These are phyloP conservation scores for Agrochola macilenta DNA, from an alignment of 2,888 invertebrate species.

Conservation along the genomic window DNA sequence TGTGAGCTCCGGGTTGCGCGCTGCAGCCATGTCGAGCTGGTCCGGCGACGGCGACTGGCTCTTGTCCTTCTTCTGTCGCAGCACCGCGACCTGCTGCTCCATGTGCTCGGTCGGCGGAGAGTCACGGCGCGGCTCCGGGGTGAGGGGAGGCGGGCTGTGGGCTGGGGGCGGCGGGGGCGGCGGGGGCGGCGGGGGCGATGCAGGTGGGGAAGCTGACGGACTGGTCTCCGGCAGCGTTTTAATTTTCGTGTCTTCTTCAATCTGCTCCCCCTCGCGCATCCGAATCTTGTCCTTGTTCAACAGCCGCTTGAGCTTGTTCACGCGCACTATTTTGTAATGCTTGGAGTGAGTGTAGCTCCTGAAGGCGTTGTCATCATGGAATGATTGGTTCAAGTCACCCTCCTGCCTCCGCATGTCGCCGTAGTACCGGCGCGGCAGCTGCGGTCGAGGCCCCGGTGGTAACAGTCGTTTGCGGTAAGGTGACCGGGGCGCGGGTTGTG, in stretches of 20 bases:
- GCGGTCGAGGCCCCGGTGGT: neutral
- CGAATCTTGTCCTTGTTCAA: conserved; percentile 13
- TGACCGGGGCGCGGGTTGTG: neutral
- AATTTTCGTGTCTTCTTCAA: neutral
- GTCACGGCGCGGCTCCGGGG: too few relatives aligned
- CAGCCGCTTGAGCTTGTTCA: conserved; percentile 36
- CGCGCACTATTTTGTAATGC: conserved; percentile 18
- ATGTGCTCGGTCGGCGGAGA: neutral
- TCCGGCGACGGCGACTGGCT: conserved; percentile 53
- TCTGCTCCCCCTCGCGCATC: neutral
- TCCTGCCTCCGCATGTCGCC: neutral
- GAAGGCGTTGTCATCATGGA: neutral
- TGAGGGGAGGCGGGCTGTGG: too few relatives aligned
- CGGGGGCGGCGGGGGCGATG: neutral
- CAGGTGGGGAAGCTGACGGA: neutral
- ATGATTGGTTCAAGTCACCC: neutral
- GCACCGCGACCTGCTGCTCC: too few relatives aligned
- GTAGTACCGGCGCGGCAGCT: neutral
- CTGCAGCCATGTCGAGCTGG: conserved; percentile 80
- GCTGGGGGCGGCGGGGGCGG: neutral
- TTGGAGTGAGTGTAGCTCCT: conserved; percentile 7
- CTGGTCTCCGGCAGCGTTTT: neutral
- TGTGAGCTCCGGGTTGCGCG: conserved; percentile 71
- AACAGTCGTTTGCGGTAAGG: neutral
- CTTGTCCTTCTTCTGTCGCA: neutral